A percentile compares a stretch with the other conserved stretches of the same genome.
phyloP scores from a whole-genome alignment of 2,797 vertebrate species.

The Aotus griseimembra region DNA sequence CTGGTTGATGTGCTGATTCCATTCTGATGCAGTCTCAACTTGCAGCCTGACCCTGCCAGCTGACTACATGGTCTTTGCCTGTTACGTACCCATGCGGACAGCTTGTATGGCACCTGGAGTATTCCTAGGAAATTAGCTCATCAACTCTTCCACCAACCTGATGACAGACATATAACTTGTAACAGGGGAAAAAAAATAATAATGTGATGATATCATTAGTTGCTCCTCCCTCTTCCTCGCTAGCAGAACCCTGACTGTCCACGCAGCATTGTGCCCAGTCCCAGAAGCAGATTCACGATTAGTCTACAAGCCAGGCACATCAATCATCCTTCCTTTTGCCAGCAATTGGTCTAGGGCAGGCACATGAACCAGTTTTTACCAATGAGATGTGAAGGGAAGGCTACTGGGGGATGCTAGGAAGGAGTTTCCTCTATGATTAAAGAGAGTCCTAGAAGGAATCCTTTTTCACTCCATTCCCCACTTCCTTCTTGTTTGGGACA shows the following conservation, averaged over 20 bases:
- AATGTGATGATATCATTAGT: neutral
- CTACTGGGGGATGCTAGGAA: neutral
- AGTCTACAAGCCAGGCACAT: neutral
- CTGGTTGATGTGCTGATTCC: neutral
- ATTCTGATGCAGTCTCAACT: neutral
- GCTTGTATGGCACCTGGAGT: neutral
- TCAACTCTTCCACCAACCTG: neutral
- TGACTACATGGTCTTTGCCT: neutral
- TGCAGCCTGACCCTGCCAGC: neutral
- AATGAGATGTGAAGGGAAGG: neutral
- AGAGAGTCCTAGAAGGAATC: neutral
- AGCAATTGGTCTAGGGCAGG: neutral
- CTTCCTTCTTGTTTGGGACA: neutral
- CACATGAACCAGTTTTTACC: neutral
- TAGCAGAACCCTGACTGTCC: neutral
- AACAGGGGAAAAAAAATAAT: neutral
- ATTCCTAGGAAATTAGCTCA: neutral
- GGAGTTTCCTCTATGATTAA: neutral
- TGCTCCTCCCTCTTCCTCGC: neutral
- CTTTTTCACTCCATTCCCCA: neutral
- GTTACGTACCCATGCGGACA: neutral
- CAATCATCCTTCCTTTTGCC: neutral
- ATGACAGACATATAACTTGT: neutral
- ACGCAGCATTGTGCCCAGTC: neutral
- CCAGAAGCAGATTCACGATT: neutral